Evolutionary conservation across 2,113 vertebrate genomes (phyloP), one percentile per base, ranked within the genome.

Genomic region (Microtus oregoni): DNA sequence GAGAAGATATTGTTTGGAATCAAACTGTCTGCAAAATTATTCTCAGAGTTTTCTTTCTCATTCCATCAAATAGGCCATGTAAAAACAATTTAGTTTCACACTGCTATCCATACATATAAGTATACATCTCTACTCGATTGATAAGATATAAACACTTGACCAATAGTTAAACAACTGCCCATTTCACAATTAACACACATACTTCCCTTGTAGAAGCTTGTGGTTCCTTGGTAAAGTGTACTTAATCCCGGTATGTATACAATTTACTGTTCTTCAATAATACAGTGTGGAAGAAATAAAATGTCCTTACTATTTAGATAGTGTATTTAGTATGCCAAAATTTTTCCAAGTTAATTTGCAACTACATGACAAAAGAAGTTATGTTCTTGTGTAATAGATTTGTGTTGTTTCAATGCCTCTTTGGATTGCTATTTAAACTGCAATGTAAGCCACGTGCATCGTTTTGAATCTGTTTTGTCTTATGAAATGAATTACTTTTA

Each of bases 51-150:
- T 85, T 97, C 97, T 97, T 98, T 97, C 97, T 98, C 92, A 95
- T 97, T 93, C 70, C 75, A 96, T 98, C 92, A 97, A 98, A 92
- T 35, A 99, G 98, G 98, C 98, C 98, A 99, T 99, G 98, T 99
- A 99, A 98, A 98, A 99, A 98, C 98, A 98, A 93, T 97, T 97
- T 97, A 98, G 98, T 98, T 98, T 98, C 98, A 99, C 98, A 99
- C 98, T 97, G 98, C 98, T 98, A 97, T 98, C 90, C 93, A 61
- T 93, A 38, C 96, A 72, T n/a, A 32, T 68, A 76, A 41, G 7
- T 55, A 3, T 83, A 8, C 24, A 58, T 30, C 41, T 89, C 38
- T 44, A 70, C 83, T 97, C 97, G 90, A 55, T 90, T 96, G 93
- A 95, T 75, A 96, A 90, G 3, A 82, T 85, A 38, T 93, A 90